phyloP scores from a whole-genome alignment of 2,797 vertebrate genomes.

The Sebastes kiyomatsui region DNA sequence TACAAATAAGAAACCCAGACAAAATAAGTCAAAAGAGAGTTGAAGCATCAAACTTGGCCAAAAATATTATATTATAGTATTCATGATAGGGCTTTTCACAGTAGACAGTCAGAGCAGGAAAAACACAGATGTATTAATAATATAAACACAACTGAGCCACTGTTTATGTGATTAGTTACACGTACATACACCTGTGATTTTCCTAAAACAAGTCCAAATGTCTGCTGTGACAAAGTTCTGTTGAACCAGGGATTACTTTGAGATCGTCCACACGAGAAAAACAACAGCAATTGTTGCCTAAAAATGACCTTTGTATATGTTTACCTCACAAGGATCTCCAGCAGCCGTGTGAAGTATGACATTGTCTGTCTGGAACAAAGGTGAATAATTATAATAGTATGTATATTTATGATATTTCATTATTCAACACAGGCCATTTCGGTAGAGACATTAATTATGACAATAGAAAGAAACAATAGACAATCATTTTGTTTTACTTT shows the following conservation, averaged over 20 bases:
- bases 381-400: too few relatives aligned
- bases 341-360: not conserved
- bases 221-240: not conserved
- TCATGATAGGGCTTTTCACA: not conserved
- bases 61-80: not conserved
- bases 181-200: not conserved
- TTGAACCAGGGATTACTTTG: not conserved
- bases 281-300: not conserved
- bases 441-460: too few relatives aligned
- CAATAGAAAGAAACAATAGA: too few relatives aligned
- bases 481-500: too few relatives aligned
- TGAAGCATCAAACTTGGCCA: not conserved
- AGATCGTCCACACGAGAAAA: not conserved
- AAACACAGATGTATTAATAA: not conserved
- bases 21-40: not conserved
- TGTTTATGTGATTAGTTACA: not conserved
- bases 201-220: not conserved
- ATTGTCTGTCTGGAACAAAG: not conserved
- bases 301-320: not conserved
- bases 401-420: too few relatives aligned
- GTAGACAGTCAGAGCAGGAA: not conserved
- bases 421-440: too few relatives aligned
- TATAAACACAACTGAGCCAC: not conserved
- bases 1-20: not conserved
- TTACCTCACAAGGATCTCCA: not conserved